Conservation (phyloP, 2,888 invertebrate species). For the Poecilus cupreus region DNA sequence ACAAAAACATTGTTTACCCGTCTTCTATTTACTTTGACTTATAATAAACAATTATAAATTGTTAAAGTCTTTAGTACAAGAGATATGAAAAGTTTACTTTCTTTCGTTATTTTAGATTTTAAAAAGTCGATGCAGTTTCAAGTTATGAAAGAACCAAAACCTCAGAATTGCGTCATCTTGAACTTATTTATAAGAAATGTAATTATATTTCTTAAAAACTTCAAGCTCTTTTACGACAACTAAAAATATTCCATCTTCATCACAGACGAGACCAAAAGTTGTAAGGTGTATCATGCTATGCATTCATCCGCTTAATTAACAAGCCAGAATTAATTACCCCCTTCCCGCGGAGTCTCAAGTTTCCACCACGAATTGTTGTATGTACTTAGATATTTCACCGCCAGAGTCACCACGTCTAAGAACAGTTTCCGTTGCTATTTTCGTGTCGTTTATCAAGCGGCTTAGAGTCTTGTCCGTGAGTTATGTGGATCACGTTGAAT, state of each 20-base stretch:
- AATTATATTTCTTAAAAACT: neutral
- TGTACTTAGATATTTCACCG: conserved; percentile 34
- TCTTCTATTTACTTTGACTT: no score
- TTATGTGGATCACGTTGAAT: conserved; percentile 53
- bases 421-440: neutral
- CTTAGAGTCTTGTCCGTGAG: conserved; percentile 29
- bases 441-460: conserved; percentile 26
- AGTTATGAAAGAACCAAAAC: neutral
- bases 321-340: conserved; percentile 28
- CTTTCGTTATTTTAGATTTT: neutral
- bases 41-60: no score
- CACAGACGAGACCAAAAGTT: neutral
- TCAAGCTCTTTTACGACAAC: neutral
- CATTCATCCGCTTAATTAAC: conserved; percentile 24
- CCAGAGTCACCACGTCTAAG: neutral
- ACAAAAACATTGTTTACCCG: no score
- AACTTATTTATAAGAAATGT: neutral
- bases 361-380: neutral
- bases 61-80: no score
- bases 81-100: no score
- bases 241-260: neutral
- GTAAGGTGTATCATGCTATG: neutral
- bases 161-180: neutral
- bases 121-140: no score
- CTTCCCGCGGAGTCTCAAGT: neutral